Evolutionary conservation across 1,140 invertebrate genomes (phyloP).

Genomic region (Drosophila ambigua): DNA sequence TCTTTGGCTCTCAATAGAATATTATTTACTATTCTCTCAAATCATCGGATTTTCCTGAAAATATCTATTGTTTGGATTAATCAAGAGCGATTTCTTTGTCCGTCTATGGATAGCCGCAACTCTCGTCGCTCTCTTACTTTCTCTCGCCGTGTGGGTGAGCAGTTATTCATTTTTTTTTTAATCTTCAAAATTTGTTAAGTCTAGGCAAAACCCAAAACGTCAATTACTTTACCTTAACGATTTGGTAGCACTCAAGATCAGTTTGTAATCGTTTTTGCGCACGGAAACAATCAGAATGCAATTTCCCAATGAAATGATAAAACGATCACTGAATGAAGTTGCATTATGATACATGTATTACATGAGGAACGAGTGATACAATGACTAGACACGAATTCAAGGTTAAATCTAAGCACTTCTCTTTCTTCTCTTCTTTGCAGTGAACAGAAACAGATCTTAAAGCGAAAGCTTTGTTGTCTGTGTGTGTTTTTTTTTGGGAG

Average conservation of each 20-base stretch:
- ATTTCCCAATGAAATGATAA: slow-evolving; percentile 28
- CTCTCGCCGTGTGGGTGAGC: too few species aligned
- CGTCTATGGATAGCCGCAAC: too few species aligned
- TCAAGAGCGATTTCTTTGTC: too few species aligned
- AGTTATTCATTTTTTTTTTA: neutral
- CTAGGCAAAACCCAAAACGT: slow-evolving; percentile 25
- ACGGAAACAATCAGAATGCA: slow-evolving; percentile 50
- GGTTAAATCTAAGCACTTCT: slow-evolving; percentile 13
- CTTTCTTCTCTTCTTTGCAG: slow-evolving; percentile 1
- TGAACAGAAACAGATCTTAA: neutral
- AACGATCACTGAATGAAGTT: slow-evolving; percentile 7
- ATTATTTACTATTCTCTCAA: too few species aligned
- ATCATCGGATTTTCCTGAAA: too few species aligned
- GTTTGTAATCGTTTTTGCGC: slow-evolving; percentile 30
- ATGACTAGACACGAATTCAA: slow-evolving; percentile 37
- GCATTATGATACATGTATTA: neutral
- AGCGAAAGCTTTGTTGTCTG: too few species aligned
- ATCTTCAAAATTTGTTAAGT: neutral
- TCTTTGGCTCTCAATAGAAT: too few species aligned
- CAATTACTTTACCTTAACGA: slow-evolving; percentile 28
- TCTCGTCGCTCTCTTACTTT: too few species aligned
- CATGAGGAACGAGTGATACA: neutral
- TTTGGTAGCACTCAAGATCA: slow-evolving; percentile 13
- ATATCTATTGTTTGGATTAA: too few species aligned
- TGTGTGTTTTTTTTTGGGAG: slow-evolving; percentile 15